Base-by-base conservation (phyloP, 2,113 vertebrate genomes). In the Spea bombifrons region DNA sequence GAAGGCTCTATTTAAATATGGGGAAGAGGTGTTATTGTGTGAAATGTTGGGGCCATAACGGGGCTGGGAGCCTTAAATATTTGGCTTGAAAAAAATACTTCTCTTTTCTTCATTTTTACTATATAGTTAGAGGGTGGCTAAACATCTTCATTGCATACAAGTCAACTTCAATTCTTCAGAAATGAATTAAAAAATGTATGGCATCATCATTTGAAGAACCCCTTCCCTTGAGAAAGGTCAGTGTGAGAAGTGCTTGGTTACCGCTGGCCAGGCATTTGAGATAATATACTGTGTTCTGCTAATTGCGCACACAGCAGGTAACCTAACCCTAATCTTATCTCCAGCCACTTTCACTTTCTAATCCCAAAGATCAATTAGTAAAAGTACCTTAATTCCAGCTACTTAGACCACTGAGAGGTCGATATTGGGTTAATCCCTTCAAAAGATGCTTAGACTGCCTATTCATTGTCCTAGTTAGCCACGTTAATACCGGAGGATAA, bases 311-410 rank as follows among this genome's bases (percentile, higher is more conserved):
- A 76, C 75, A 69, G 75, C 75, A 53, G 59, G 66, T 17, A 61
- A 53, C 50, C 75, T 30, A 59, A 12, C n/a, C 59, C n/a, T 68
- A 70, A 76, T 76, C 66, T 76, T 76, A 69, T 76, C 66, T 76
- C 12, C 17, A n/a, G 53, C 75, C 69, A 17, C 75, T 69, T 59
- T 76, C 47, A 69, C 75, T 76, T 76, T 76, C 53, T 76, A 70
- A 76, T 69, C 75, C 66, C 43, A 59, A 70, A n/a, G 68, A 76
- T 44, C 55, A 76, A 76, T 70, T 76, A 76, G 66, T 43, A 49
- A 8, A 16, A 69, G 67, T 66, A 57, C 64, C 69, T 59, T 69
- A 69, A 59, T 76, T 69, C 66, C 59, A 57, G 47, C 50, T 53
- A 69, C 45, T 76, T 69, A 69, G 2, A 61, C 44, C 66, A 69